Evolutionary conservation across 2,888 invertebrate species (phyloP), one percentile per base, ranked within the genome.

Genomic region (Philhelius pedissequus): DNA sequence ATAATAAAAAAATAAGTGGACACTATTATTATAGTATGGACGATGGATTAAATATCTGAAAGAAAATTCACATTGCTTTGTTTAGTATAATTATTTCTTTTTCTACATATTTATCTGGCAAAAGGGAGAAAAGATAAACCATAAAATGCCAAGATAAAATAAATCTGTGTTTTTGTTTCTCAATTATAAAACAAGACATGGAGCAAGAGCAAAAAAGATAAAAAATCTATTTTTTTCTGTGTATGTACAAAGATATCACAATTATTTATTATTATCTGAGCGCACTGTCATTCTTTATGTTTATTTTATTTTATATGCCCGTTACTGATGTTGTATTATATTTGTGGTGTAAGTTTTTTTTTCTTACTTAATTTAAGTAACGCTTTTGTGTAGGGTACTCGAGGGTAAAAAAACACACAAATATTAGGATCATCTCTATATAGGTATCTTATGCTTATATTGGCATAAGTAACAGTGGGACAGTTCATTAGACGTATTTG

Each of bases 281-380:
- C n/a, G 27, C 27, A 15, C 30, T 48, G 58, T 40, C 40, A 30
- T 52, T 15, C 15, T n/a, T 5, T 35, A 52, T 62, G 43, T 71
- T 70, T 78, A 78, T 66, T 64, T 71, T 78, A 15, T 56, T 74
- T 74, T 40, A 64, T 64, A 54, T 74, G 74, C 54, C 64, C 52
- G 6, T 45, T 70, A 32, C 11, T 71, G 78, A 48, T 62, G 64
- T 35, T 79, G 52, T 52, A 22, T 13, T 56, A 15, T 8, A 30
- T 20, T 32, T 35, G 40, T 32, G 32, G 40, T 35, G 40, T 22
- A 58, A 52, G 60, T 77, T 62, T 43, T 35, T 54, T 60, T n/a
- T n/a, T n/a, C n/a, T n/a, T n/a, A n/a, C 22, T 60, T 40, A 25
- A 25, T 40, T 54, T 45, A 60, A 69, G 69, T 20, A 13, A 32